A percentile compares a stretch with the other conserved stretches of the same genome.
Evolutionary conservation across 2,888 invertebrate species (phyloP).

Genomic region (Allygus modestus): DNA sequence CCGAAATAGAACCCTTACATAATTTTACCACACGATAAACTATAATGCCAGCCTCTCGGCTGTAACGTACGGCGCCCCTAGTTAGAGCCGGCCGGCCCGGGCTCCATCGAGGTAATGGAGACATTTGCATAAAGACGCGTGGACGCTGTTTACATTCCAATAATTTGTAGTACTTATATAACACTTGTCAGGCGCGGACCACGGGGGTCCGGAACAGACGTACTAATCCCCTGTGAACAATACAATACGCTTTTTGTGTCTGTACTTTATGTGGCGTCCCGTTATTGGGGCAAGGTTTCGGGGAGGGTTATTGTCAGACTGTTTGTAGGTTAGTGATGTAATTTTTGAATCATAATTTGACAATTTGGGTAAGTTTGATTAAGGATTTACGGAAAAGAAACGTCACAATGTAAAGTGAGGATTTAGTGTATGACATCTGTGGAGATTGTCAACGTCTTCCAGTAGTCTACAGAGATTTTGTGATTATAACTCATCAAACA

Average conservation of each 20-base stretch:
- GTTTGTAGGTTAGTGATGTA: too few species aligned
- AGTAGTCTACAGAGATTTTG: too few species aligned
- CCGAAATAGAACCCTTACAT: too few species aligned
- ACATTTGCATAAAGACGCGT: slow-evolving; percentile 33
- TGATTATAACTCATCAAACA: too few species aligned
- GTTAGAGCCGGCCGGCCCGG: neutral
- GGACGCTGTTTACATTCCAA: slow-evolving; percentile 58
- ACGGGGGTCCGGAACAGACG: neutral
- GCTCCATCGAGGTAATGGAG: neutral
- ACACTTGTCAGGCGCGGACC: neutral
- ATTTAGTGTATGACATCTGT: too few species aligned
- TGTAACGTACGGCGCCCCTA: neutral
- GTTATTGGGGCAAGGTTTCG: neutral
- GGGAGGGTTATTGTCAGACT: too few species aligned
- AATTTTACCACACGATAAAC: too few species aligned
- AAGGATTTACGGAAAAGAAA: too few species aligned
- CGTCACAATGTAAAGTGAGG: too few species aligned
- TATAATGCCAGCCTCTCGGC: neutral
- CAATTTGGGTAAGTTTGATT: too few species aligned
- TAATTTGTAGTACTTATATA: slow-evolving; percentile 62
- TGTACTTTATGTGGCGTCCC: slow-evolving; percentile 17
- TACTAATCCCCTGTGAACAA: slow-evolving; percentile 23
- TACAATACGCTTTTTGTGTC: slow-evolving; percentile 25
- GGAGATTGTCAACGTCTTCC: too few species aligned
- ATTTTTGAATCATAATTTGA: too few species aligned